Evolutionary conservation across 23 tunicate species (phyloP).

Genomic region (Styela plicata): DNA sequence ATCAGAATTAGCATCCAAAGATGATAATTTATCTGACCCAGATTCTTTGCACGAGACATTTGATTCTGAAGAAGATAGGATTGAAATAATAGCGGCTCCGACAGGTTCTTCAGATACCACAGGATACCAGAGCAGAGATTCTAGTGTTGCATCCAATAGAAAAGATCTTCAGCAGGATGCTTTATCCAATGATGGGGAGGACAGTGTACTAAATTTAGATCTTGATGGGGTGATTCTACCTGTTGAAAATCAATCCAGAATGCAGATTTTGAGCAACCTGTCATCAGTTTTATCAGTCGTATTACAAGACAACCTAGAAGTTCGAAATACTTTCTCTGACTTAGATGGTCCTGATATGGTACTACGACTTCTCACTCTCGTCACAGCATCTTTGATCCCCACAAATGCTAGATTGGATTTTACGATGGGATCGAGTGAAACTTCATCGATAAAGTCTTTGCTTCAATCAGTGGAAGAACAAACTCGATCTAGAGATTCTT

Average conservation of each 20-base stretch:
- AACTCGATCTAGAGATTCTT: not conserved
- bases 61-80: not conserved
- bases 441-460: conserved; percentile 27
- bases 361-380: conserved; percentile 39
- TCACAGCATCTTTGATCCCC: conserved; percentile 35
- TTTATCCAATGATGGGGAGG: not conserved
- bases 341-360: conserved; percentile 58
- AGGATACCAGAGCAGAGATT: conserved; percentile 28
- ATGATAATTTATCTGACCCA: not conserved
- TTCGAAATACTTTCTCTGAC: conserved; percentile 39
- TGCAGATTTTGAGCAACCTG: conserved; percentile 35
- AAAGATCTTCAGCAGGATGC: not conserved
- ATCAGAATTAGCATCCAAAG: not conserved
- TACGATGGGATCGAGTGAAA: conserved; percentile 31
- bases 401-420: conserved; percentile 32
- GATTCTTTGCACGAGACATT: not conserved
- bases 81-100: not conserved
- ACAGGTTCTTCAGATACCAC: conserved; percentile 15
- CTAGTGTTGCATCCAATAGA: not conserved
- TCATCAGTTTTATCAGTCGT: conserved; percentile 54
- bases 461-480: conserved; percentile 7
- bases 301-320: conserved; percentile 38
- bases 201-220: conserved; percentile 8
- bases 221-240: conserved; percentile 54
- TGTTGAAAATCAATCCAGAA: conserved; percentile 14